Evolutionary conservation across 2,797 vertebrate species (phyloP).

Genomic region (Spondyliosoma cantharus): DNA sequence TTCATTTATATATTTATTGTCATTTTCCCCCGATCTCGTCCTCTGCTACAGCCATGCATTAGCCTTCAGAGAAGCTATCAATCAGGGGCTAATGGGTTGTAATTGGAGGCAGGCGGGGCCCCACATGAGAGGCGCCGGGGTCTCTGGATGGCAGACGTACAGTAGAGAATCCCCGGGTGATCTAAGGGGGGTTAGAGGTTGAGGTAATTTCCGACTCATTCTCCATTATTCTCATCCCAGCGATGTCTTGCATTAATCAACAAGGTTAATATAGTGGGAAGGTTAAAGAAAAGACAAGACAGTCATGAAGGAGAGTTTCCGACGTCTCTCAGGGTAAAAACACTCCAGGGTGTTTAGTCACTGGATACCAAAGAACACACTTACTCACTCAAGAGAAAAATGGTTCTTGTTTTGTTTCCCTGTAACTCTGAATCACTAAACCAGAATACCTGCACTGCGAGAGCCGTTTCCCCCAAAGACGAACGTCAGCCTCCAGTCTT

Average conservation of each 20-base stretch:
- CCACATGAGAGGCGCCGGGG: conserved; percentile 64
- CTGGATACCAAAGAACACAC: background rate
- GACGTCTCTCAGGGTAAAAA: background rate
- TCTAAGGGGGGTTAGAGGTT: conserved; percentile 37
- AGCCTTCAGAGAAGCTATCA: conserved; percentile 76
- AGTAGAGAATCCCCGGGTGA: conserved; percentile 51
- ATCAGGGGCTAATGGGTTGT: conserved; percentile 78
- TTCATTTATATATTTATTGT: conserved; percentile 77
- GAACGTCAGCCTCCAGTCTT: conserved; percentile 13
- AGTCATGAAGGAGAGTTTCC: background rate
- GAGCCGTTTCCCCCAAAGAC: conserved; percentile 13
- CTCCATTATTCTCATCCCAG: conserved; percentile 56
- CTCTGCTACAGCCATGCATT: conserved; percentile 73
- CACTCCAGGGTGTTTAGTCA: background rate
- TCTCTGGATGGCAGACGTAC: conserved; percentile 53
- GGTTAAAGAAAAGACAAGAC: conserved; percentile 22
- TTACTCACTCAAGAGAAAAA: conserved; percentile 7
- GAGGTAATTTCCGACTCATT: conserved; percentile 62
- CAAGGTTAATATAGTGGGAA: conserved; percentile 36
- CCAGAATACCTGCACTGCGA: conserved; percentile 19
- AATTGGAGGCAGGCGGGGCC: conserved; percentile 74
- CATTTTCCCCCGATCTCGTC: conserved; percentile 72
- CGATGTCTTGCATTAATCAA: conserved; percentile 52
- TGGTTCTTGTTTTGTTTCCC: conserved; percentile 5
- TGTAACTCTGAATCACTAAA: conserved; percentile 22